These are phyloP conservation scores for Nerophis ophidion DNA, from an alignment of 2,113 vertebrate genomes.

Conservation along the genomic window DNA sequence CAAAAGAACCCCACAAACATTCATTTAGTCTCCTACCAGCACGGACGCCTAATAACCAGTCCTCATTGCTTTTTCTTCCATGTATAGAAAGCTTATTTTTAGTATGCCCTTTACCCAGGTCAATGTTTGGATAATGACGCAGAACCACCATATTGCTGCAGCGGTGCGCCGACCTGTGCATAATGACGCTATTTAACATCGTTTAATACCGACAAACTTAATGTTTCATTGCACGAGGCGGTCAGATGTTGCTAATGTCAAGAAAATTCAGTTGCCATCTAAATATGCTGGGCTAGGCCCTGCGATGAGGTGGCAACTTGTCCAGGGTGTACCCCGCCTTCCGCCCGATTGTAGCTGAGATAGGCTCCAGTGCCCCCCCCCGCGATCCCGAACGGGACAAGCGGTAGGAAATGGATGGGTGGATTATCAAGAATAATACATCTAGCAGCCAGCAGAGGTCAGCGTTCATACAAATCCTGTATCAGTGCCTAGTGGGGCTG, in stretches of 20 bases:
- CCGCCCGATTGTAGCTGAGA: no score
- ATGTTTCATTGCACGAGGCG: background rate
- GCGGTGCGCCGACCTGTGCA: background rate
- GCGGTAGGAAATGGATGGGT: no score
- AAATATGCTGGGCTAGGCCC: background rate
- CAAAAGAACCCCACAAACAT: constrained; percentile 3
- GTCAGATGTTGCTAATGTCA: background rate
- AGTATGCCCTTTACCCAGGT: no score
- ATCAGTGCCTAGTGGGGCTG: constrained; percentile 11
- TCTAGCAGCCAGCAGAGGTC: constrained; percentile 60
- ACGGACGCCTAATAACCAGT: constrained; percentile 1
- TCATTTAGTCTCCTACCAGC: constrained; percentile 14
- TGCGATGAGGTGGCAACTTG: no score
- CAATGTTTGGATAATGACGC: background rate
- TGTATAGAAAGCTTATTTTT: background rate
- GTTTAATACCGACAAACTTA: background rate
- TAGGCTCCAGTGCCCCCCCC: no score
- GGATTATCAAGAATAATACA: no score
- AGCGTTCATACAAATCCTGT: constrained; percentile 51
- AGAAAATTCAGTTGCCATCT: background rate
- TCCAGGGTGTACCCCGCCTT: no score
- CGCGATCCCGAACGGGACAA: no score
- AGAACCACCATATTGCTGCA: background rate
- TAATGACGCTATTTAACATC: background rate
- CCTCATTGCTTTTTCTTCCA: constrained; percentile 1